Base-by-base conservation (phyloP, 2,888 invertebrate genomes). In the Cybosia mesomella region DNA sequence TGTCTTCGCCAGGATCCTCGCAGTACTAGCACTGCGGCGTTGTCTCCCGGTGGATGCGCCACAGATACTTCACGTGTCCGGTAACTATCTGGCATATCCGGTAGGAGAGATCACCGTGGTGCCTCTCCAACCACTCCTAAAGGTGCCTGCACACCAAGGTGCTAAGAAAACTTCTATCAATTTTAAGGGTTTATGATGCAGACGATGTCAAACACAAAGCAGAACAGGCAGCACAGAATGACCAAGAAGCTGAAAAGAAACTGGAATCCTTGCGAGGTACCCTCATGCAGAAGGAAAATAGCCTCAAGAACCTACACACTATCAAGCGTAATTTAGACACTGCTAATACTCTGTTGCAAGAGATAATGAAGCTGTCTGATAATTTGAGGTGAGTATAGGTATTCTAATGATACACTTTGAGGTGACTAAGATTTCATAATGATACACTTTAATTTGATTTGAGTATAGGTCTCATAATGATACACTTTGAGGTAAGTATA, bases 191-290 rank as follows among this genome's bases (percentile, higher is more conserved):
- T 0, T 90, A 91, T 58, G 92, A 94, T 68, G 93, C 90, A 0
- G 92, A 93, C 0, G 94, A 93, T 70, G 88, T 94, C 1, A 85
- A 82, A 60, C 83, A 87, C 0, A 90, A 94, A 72, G 90, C 83
- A 0, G 87, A 88, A 60, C 89, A 91, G 72, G 90, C 92, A 0
- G 80, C 87, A 0, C 88, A 86, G 57, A 89, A 89, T 68, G 88
- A 92, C 0, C 88, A 89, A 66, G 93, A 93, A 57, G 88, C 86
- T 0, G 92, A 93, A 39, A 89, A 91, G 58, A 91, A 90, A 39
- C 67, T 91, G 1, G 87, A 86, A 10, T 81, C 85, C 0, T 73
- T 92, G 1, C 73, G 83, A 18, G 81, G 83, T 0, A 89, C 86
- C 0, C 77, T 94, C 0, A 87, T 88, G 81, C 86, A 91, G 72